phyloP scores from a whole-genome alignment of 2,888 invertebrate species.

The Bombylius major region DNA sequence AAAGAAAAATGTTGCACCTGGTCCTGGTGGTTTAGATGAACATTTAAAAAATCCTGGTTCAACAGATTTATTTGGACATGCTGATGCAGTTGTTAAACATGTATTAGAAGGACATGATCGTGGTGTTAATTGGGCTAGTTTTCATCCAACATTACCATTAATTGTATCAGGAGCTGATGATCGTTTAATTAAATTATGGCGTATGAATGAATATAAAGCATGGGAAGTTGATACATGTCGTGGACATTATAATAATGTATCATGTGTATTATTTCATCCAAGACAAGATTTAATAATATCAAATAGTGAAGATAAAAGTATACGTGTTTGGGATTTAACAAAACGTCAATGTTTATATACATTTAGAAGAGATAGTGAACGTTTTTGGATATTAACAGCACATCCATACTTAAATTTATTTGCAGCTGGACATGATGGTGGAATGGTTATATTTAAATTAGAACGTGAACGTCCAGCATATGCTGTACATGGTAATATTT shows the following conservation, averaged over 20 bases:
- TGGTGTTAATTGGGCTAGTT: constrained; percentile 97
- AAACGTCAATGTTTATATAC: constrained; percentile 86
- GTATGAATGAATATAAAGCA: constrained; percentile 97
- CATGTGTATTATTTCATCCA: constrained; percentile 94
- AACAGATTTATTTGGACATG: constrained; percentile 90
- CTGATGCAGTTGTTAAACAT: constrained; percentile 86
- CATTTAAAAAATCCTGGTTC: constrained; percentile 71
- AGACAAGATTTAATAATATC: constrained; percentile 91
- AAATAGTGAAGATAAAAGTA: constrained; percentile 95
- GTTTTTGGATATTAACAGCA: constrained; percentile 93
- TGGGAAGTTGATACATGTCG: constrained; percentile 99
- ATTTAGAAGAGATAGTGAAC: constrained; percentile 87
- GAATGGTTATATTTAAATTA: constrained; percentile 48
- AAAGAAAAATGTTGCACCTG: constrained; percentile 96
- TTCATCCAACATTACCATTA: constrained; percentile 87
- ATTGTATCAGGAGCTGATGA: constrained; percentile 99
- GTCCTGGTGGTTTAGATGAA: constrained; percentile 80
- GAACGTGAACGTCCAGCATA: constrained; percentile 95
- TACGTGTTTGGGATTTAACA: constrained; percentile 97
- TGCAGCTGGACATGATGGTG: constrained; percentile 98
- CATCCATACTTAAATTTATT: constrained; percentile 94
- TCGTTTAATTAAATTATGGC: constrained; percentile 92
- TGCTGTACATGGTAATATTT: constrained; percentile 80
- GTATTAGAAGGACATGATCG: constrained; percentile 89
- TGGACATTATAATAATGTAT: constrained; percentile 99